Evolutionary conservation across 2,797 vertebrate genomes (phyloP).

Genomic region (Falco berigora): DNA sequence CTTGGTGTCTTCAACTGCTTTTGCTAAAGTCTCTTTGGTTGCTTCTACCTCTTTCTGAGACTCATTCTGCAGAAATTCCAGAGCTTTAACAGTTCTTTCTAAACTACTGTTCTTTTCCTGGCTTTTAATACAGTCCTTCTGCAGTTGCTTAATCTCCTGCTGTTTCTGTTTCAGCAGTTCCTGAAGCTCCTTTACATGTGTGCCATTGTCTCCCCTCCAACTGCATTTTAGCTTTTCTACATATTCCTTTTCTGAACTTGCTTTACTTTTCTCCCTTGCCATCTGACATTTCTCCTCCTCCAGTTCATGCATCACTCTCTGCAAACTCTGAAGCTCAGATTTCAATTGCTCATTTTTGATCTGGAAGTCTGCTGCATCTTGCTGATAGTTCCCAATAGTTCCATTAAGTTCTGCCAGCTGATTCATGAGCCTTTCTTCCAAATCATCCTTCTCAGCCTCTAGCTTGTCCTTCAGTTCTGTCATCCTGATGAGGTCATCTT

Average conservation of each 20-base stretch:
- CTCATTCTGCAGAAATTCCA: constrained; percentile 80
- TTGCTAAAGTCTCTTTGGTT: constrained; percentile 66
- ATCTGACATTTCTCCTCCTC: constrained; percentile 89
- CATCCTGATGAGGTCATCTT: constrained; percentile 75
- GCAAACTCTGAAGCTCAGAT: constrained; percentile 72
- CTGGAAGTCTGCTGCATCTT: constrained; percentile 83
- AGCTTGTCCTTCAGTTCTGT: constrained; percentile 71
- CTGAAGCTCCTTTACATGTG: constrained; percentile 86
- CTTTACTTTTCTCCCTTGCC: constrained; percentile 78
- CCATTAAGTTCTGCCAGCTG: constrained; percentile 98
- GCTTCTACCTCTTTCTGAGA: constrained; percentile 76
- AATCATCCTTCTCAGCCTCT: constrained; percentile 89
- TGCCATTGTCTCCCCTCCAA: constrained; percentile 80
- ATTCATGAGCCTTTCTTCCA: constrained; percentile 97
- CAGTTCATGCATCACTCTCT: constrained; percentile 74
- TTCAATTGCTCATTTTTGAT: constrained; percentile 74
- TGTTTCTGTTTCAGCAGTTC: constrained; percentile 94
- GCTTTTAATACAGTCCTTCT: constrained; percentile 89
- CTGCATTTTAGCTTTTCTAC: constrained; percentile 84
- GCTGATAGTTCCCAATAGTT: constrained; percentile 94
- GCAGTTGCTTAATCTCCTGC: constrained; percentile 90
- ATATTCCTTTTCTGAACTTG: constrained; percentile 82
- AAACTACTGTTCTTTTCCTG: constrained; percentile 90
- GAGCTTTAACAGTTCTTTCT: constrained; percentile 81
- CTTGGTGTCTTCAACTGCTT: constrained; percentile 72